phyloP scores from a whole-genome alignment of 2,113 vertebrate species.

The Leuciscus idus region DNA sequence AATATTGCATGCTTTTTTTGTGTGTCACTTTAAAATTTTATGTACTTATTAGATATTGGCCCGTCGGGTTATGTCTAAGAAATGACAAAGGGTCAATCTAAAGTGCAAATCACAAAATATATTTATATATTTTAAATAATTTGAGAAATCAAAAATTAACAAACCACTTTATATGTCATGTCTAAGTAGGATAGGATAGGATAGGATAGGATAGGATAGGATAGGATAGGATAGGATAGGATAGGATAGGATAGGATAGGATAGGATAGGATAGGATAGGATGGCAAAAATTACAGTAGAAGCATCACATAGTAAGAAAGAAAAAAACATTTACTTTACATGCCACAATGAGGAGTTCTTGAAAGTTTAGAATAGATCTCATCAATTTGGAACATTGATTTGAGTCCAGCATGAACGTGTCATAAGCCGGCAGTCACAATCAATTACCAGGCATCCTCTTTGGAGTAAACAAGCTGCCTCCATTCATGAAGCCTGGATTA shows the following conservation, averaged over 20 bases:
- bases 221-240: neutral
- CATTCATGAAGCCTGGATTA: constrained; percentile 39
- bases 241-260: neutral
- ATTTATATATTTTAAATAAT: neutral
- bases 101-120: neutral
- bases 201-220: neutral
- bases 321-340: neutral
- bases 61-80: neutral
- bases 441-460: constrained; percentile 24
- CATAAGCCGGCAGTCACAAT: constrained; percentile 39
- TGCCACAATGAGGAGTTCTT: neutral
- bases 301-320: neutral
- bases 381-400: neutral
- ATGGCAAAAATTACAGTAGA: neutral
- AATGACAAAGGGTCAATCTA: neutral
- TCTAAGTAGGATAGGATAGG: neutral
- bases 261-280: neutral
- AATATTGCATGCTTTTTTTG: neutral
- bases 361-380: neutral
- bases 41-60: neutral
- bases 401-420: constrained; percentile 7
- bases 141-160: neutral
- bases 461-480: constrained; percentile 36
- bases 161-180: neutral
- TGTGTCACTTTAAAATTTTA: neutral